phyloP scores from a whole-genome alignment of 2,797 vertebrate genomes.

The Aselliscus stoliczkanus region DNA sequence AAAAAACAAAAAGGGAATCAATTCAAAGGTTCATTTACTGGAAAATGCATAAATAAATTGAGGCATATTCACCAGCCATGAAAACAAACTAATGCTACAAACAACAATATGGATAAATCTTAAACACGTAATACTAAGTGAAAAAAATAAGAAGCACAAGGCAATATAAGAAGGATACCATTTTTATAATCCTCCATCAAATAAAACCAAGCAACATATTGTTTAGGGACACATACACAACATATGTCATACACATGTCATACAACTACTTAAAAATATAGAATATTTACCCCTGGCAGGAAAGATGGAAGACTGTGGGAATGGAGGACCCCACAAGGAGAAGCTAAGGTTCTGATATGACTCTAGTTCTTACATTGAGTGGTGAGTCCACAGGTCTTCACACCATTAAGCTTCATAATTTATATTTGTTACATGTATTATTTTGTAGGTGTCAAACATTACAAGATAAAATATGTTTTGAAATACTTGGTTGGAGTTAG shows the following conservation, averaged over 20 bases:
- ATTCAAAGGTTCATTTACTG: background rate
- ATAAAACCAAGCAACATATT: background rate
- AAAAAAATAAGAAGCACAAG: background rate
- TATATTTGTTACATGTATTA: background rate
- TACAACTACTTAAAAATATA: background rate
- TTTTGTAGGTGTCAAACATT: background rate
- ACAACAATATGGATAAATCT: background rate
- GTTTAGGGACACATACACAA: background rate
- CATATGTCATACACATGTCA: background rate
- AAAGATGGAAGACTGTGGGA: background rate
- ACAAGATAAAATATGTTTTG: background rate
- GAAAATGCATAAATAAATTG: background rate
- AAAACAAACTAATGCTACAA: background rate
- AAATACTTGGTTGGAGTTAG: background rate
- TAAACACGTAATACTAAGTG: background rate
- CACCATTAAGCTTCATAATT: background rate
- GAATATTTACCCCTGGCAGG: background rate
- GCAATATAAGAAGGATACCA: background rate
- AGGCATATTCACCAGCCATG: background rate
- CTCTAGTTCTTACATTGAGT: accelerated
- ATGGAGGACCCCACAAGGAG: background rate
- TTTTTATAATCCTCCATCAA: background rate
- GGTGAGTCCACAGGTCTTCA: background rate
- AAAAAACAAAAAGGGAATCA: background rate
- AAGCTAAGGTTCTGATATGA: background rate